Evolutionary conservation across 30 jellyfish, hydroid and myxozoan genomes (phyloP).

Genomic region (Pelagia noctiluca): DNA sequence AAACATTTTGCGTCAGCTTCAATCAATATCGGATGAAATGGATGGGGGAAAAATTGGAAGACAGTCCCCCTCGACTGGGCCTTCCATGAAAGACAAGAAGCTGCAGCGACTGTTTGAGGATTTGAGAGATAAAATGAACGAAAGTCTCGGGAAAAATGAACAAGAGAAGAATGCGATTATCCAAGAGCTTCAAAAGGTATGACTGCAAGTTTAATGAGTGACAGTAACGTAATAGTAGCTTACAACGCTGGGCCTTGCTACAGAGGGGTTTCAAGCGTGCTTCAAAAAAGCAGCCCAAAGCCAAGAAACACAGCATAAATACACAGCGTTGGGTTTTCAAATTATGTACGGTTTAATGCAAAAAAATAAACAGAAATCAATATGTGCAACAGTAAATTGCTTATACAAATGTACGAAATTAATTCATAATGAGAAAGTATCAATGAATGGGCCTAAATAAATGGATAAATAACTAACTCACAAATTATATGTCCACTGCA

Average conservation of each 20-base stretch:
- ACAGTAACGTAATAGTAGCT: not conserved
- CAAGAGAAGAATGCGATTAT: constrained; percentile 37
- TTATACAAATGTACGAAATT: too few relatives aligned
- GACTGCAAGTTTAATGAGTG: not conserved
- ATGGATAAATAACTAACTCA: too few relatives aligned
- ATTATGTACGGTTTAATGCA: too few relatives aligned
- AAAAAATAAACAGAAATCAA: too few relatives aligned
- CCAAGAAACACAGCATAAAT: too few relatives aligned
- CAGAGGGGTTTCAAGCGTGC: too few relatives aligned
- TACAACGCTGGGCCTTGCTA: not conserved
- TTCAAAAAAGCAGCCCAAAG: too few relatives aligned
- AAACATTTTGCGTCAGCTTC: constrained; percentile 5
- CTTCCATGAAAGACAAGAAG: constrained; percentile 24
- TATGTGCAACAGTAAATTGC: too few relatives aligned
- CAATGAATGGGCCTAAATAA: too few relatives aligned
- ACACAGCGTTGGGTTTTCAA: too few relatives aligned
- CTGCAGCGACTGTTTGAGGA: constrained; percentile 52
- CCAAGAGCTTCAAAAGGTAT: constrained; percentile 27
- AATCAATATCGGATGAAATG: constrained; percentile 27
- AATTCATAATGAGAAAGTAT: too few relatives aligned
- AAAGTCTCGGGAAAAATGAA: constrained; percentile 12
- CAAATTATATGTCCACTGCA: too few relatives aligned
- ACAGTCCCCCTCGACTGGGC: constrained; percentile 21
- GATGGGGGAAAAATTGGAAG: constrained; percentile 32
- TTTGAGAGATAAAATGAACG: constrained; percentile 32